These are phyloP conservation scores for Hirtodrosophila histrioides DNA, from an alignment of 2,888 invertebrate genomes.

Conservation along the genomic window DNA sequence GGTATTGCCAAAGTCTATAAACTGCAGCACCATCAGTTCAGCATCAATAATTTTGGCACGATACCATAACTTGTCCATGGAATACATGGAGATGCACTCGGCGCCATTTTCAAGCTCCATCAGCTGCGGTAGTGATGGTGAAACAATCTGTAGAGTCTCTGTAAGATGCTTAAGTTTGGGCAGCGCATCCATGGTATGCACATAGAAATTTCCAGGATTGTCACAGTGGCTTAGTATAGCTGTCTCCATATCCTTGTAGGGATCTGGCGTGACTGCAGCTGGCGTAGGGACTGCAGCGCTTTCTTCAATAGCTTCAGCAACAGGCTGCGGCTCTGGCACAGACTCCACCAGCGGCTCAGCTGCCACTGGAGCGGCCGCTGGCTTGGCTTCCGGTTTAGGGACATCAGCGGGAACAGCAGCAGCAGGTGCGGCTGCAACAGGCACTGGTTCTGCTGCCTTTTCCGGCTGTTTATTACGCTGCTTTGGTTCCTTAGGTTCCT, in stretches of 20 bases:
- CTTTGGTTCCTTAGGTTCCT: conserved; percentile 21
- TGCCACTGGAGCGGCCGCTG: conserved; percentile 12
- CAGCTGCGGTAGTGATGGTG: conserved; percentile 85
- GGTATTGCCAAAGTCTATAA: conserved; percentile 92
- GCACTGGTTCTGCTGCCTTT: conserved; percentile 1
- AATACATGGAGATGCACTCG: conserved; percentile 91
- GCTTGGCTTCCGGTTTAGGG: conserved; percentile 13
- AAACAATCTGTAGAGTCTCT: conserved; percentile 87
- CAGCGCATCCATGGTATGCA: conserved; percentile 87
- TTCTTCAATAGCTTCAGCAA: conserved; percentile 30
- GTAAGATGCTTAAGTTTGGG: conserved; percentile 87
- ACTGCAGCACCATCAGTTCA: conserved; percentile 90
- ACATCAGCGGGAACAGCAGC: conserved; percentile 1
- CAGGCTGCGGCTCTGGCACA: conserved; percentile 4
- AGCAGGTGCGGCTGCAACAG: not conserved
- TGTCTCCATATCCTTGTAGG: conserved; percentile 82
- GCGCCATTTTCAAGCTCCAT: conserved; percentile 85
- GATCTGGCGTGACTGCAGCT: conserved; percentile 60
- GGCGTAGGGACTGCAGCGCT: conserved; percentile 3
- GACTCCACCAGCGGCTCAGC: conserved; percentile 7
- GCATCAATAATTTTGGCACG: conserved; percentile 93
- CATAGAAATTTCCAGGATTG: conserved; percentile 90
- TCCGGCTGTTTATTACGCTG: conserved; percentile 33
- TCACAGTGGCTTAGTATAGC: conserved; percentile 90
- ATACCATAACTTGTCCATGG: conserved; percentile 94